These are phyloP conservation scores for Amphiprion clarkii DNA, from an alignment of 2,797 vertebrate genomes.

Conservation along the genomic window DNA sequence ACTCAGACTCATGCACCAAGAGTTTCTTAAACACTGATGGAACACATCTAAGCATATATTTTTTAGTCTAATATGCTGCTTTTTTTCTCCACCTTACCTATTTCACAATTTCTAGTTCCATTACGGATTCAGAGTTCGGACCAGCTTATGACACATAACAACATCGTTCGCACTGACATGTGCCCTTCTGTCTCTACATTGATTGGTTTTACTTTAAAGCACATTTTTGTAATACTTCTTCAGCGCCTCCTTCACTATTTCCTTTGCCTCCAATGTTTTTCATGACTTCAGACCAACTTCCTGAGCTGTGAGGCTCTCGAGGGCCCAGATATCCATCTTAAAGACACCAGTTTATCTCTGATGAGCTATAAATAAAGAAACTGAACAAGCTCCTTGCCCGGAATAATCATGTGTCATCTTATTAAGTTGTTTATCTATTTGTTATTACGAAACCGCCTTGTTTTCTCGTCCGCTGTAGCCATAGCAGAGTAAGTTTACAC, in stretches of 20 bases:
- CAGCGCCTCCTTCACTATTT: not conserved
- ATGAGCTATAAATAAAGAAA: conserved; percentile 49
- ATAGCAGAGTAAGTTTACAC: conserved; percentile 75
- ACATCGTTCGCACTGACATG: too few species aligned
- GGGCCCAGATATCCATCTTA: conserved; percentile 21
- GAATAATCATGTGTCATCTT: conserved; percentile 44
- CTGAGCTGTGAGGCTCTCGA: not conserved
- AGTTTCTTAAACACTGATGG: too few species aligned
- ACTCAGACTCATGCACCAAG: too few species aligned
- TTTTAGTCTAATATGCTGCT: too few species aligned
- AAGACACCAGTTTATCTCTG: conserved; percentile 16
- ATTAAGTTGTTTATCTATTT: conserved; percentile 56
- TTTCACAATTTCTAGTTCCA: too few species aligned
- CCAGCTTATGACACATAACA: too few species aligned
- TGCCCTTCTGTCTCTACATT: not conserved
- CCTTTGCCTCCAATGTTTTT: not conserved
- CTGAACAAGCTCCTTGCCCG: conserved; percentile 28
- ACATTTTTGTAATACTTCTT: too few species aligned
- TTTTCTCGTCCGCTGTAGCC: conserved; percentile 67
- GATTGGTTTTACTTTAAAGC: not conserved
- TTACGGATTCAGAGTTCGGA: too few species aligned
- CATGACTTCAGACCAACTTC: conserved; percentile 3
- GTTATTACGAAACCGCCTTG: conserved; percentile 46
- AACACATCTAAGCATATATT: too few species aligned
- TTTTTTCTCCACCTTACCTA: too few species aligned